Percentiles rank a stretch among this genome's conserved stretches.
phyloP scores from a whole-genome alignment of 2,113 vertebrate genomes.

The Tupaia chinensis region DNA sequence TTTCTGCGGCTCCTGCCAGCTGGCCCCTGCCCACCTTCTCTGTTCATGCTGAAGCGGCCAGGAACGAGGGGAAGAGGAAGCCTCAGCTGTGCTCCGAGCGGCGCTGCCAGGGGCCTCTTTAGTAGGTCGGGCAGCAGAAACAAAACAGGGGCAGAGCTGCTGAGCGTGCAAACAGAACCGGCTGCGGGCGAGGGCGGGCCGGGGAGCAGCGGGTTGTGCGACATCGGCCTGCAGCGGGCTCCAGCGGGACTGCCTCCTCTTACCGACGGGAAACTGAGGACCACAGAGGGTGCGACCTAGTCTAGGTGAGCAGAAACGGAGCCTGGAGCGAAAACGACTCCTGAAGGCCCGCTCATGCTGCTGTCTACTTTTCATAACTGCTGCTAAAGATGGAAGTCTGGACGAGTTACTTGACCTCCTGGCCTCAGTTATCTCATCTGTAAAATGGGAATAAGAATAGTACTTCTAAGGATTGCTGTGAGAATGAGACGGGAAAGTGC shows the following conservation, averaged over 20 bases:
- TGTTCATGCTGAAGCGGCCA: constrained; percentile 87
- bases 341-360: neutral
- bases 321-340: neutral
- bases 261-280: constrained; percentile 48
- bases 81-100: constrained; percentile 80
- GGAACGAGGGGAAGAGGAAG: constrained; percentile 85
- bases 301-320: neutral
- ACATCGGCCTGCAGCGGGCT: neutral
- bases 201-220: neutral
- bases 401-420: neutral
- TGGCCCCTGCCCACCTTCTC: constrained; percentile 89
- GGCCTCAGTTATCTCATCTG: neutral
- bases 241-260: neutral
- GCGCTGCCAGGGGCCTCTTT: constrained; percentile 84
- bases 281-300: neutral
- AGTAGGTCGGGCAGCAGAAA: constrained; percentile 84
- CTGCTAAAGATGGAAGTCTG: neutral
- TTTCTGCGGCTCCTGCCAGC: constrained; percentile 88
- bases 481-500: neutral
- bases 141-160: constrained; percentile 81
- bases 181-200: neutral
- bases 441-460: neutral
- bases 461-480: neutral
- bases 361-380: neutral
- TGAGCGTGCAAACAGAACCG: constrained; percentile 72